Conservation (phyloP, 92 coral and sea anemone genomes). For the Epizoanthus ramosus region DNA sequence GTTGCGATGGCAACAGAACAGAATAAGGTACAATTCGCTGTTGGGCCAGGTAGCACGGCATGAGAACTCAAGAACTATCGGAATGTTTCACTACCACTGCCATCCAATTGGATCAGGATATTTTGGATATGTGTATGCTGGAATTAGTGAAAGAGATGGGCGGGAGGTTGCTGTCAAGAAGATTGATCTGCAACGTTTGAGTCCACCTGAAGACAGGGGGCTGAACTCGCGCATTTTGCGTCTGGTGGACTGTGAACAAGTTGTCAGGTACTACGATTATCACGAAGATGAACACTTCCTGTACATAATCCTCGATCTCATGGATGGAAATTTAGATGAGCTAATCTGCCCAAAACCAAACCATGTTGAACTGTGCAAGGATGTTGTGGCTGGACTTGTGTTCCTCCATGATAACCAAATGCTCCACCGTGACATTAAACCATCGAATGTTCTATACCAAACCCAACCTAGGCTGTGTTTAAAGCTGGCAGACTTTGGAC, state of each 20-base stretch:
- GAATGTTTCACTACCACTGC: constrained; percentile 7
- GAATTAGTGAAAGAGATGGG: constrained; percentile 42
- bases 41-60: constrained; percentile 31
- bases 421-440: constrained; percentile 65
- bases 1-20: too few species aligned
- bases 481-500: too few species aligned
- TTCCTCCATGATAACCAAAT: constrained; percentile 41
- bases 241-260: constrained; percentile 47
- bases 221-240: constrained; percentile 25
- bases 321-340: constrained; percentile 53
- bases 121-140: constrained; percentile 41
- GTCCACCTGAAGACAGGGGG: constrained; percentile 34
- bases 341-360: background rate
- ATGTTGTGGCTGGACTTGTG: constrained; percentile 31
- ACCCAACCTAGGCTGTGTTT: too few species aligned
- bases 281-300: background rate
- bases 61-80: constrained; percentile 7
- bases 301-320: too few species aligned
- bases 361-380: constrained; percentile 36
- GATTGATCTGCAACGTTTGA: constrained; percentile 6
- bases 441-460: constrained; percentile 51
- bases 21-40: too few species aligned
- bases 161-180: constrained; percentile 50
- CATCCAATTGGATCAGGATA: constrained; percentile 32
- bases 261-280: constrained; percentile 24